Evolutionary conservation across 2,113 vertebrate genomes (phyloP).

Genomic region (Serinus canaria): DNA sequence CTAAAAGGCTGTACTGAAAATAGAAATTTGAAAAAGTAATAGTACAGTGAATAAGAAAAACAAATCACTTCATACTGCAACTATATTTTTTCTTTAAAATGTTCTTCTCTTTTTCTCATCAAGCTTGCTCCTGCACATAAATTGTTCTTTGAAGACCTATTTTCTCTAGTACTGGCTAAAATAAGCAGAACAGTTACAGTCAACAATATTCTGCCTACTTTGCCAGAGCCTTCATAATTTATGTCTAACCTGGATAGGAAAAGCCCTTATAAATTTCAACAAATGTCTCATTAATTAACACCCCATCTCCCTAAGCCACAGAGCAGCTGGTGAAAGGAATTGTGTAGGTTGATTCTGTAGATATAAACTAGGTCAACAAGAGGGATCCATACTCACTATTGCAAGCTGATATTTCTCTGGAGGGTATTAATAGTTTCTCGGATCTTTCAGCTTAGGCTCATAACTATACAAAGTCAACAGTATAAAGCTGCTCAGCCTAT

Average conservation of each 20-base stretch:
- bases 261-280: conserved; percentile 64
- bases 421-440: conserved; percentile 53
- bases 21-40: conserved; percentile 11
- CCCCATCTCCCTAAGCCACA: conserved; percentile 69
- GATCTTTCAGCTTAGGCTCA: conserved; percentile 31
- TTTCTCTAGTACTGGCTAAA: conserved; percentile 27
- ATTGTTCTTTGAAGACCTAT: conserved; percentile 56
- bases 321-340: conserved; percentile 70
- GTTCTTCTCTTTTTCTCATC: conserved; percentile 5
- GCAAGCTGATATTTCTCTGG: conserved; percentile 51
- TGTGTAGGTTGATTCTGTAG: conserved; percentile 53
- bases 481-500: not conserved
- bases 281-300: conserved; percentile 74
- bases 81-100: not conserved
- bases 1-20: not conserved
- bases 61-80: not conserved
- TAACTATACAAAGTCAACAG: conserved; percentile 36
- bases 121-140: not conserved
- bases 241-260: conserved; percentile 59
- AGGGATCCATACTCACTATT: conserved; percentile 54
- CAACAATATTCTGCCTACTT: conserved; percentile 48
- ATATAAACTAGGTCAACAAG: conserved; percentile 59
- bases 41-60: not conserved
- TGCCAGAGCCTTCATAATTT: conserved; percentile 50
- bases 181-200: conserved; percentile 50